phyloP scores from a whole-genome alignment of 2,113 vertebrate genomes.

The Poicephalus gulielmi region DNA sequence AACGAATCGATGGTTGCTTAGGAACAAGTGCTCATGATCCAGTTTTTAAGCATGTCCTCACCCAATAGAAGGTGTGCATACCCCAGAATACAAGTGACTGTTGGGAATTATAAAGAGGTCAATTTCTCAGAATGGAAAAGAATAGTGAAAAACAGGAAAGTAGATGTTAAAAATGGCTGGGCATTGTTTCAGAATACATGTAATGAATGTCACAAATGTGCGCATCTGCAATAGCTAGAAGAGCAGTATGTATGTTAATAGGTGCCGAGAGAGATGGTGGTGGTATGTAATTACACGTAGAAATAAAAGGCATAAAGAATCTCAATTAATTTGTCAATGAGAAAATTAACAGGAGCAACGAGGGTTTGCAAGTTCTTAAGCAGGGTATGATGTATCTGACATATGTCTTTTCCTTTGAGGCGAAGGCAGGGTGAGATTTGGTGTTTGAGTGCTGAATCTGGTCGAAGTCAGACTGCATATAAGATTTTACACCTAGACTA shows the following conservation, averaged over 20 bases:
- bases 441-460: background rate
- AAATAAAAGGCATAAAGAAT: background rate
- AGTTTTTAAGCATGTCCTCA: background rate
- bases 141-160: background rate
- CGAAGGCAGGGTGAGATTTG: background rate
- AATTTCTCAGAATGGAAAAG: background rate
- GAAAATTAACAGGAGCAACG: background rate
- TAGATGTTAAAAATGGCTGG: background rate
- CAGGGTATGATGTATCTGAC: background rate
- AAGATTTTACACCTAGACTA: background rate
- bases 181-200: background rate
- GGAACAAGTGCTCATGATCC: background rate
- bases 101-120: background rate
- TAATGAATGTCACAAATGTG: background rate
- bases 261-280: background rate
- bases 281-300: background rate
- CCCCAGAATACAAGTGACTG: background rate
- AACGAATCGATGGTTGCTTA: constrained; percentile 60
- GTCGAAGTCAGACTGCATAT: background rate
- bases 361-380: background rate
- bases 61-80: background rate
- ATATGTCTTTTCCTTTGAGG: background rate
- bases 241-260: accelerated
- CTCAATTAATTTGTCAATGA: background rate
- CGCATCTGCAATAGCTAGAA: background rate